Percentiles rank a stretch among this genome's conserved stretches.
Conservation (phyloP, 2,797 vertebrate species). For the Potorous gilbertii region DNA sequence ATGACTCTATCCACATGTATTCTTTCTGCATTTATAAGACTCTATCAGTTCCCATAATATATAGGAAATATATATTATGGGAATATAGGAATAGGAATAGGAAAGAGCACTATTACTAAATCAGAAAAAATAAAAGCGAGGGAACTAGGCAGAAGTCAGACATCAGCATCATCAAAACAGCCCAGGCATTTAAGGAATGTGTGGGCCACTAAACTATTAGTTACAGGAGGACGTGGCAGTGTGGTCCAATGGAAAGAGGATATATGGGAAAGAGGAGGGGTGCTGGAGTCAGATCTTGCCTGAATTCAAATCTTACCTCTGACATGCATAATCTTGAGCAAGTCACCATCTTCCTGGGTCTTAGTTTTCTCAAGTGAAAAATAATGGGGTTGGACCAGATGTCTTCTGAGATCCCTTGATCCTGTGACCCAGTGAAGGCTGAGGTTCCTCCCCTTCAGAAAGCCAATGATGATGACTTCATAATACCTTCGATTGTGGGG, state of each 20-base stretch:
- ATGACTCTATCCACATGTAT: not conserved
- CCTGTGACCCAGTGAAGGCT: not conserved
- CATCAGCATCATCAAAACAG: not conserved
- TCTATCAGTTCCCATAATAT: not conserved
- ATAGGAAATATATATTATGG: too few species aligned
- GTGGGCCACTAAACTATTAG: not conserved
- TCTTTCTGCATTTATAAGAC: not conserved
- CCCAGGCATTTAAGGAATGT: not conserved
- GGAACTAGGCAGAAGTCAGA: not conserved
- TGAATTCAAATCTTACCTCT: not conserved
- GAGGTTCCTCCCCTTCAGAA: not conserved
- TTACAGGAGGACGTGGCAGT: not conserved
- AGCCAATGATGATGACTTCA: not conserved
- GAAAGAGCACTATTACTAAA: not conserved
- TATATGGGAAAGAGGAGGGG: not conserved
- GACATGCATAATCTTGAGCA: not conserved
- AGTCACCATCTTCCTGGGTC: not conserved
- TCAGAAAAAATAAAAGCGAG: not conserved
- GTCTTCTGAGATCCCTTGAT: not conserved
- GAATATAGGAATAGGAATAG: not conserved
- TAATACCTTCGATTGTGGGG: not conserved
- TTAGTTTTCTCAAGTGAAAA: not conserved
- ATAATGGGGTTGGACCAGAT: not conserved
- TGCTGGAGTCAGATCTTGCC: not conserved
- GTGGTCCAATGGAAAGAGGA: not conserved